Evolutionary conservation across 2,113 vertebrate genomes (phyloP).

Genomic region (Epinephelus cyanopodus): DNA sequence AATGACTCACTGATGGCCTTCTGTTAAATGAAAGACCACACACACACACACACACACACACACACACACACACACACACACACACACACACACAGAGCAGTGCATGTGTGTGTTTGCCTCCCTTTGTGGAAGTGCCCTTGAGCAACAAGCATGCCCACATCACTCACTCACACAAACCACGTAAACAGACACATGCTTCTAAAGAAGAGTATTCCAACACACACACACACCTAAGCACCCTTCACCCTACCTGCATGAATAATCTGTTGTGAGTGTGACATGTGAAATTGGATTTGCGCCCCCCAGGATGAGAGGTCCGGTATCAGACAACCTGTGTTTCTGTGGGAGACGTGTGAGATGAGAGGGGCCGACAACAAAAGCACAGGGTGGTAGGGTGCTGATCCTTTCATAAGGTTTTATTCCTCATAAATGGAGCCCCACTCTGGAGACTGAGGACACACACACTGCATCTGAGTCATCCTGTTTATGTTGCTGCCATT

Average conservation of each 20-base stretch:
- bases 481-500: conserved; percentile 7
- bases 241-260: conserved; percentile 50
- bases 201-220: conserved; percentile 1
- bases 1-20: conserved; percentile 67
- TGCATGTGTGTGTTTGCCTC: conserved; percentile 1
- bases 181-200: conserved; percentile 11
- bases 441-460: conserved; percentile 22
- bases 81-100: background rate
- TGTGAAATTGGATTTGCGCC: conserved; percentile 66
- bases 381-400: conserved; percentile 10
- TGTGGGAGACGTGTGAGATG: conserved; percentile 23
- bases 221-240: conserved; percentile 41
- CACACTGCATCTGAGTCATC: conserved; percentile 49
- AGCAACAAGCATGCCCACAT: conserved; percentile 10
- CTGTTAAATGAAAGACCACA: conserved; percentile 60
- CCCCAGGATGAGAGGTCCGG: conserved; percentile 44
- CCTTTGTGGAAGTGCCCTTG: conserved; percentile 32
- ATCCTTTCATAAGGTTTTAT: conserved; percentile 49
- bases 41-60: conserved; percentile 20
- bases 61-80: conserved; percentile 20
- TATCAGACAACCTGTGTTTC: conserved; percentile 38
- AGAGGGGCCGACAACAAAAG: conserved; percentile 39
- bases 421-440: conserved; percentile 38
- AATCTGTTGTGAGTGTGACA: conserved; percentile 60
- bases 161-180: background rate